Evolutionary conservation across 2,888 invertebrate species (phyloP).

Genomic region (Nymphalis polychloros): DNA sequence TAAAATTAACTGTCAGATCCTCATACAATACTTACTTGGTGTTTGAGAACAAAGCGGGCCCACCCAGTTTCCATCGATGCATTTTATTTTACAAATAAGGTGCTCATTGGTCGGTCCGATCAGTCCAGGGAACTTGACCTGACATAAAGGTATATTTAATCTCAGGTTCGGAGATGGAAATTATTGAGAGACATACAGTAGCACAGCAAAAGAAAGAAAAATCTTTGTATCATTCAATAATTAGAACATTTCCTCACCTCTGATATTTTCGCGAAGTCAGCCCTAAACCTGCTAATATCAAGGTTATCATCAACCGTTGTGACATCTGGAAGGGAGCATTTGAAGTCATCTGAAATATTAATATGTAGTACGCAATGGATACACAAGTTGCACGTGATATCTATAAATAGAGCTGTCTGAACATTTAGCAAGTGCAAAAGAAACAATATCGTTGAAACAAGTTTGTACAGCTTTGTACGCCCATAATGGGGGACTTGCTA

Average conservation of each 20-base stretch:
- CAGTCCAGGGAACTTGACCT: slow-evolving; percentile 89
- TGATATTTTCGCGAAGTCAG: slow-evolving; percentile 76
- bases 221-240: neutral
- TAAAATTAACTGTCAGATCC: neutral
- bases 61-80: slow-evolving; percentile 92
- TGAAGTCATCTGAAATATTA: slow-evolving; percentile 69
- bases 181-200: too few species aligned
- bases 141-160: slow-evolving; percentile 24
- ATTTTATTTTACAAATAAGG: slow-evolving; percentile 91
- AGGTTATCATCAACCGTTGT: slow-evolving; percentile 67
- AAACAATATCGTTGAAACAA: too few species aligned
- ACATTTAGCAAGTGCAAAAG: too few species aligned
- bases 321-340: slow-evolving; percentile 75
- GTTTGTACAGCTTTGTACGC: too few species aligned
- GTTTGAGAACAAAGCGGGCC: slow-evolving; percentile 90
- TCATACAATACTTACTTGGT: slow-evolving; percentile 79
- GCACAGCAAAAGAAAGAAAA: too few species aligned
- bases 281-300: slow-evolving; percentile 68
- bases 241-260: slow-evolving; percentile 54
- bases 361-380: too few species aligned
- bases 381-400: too few species aligned
- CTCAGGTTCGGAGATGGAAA: too few species aligned
- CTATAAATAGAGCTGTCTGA: too few species aligned
- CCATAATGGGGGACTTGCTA: too few species aligned
- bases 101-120: slow-evolving; percentile 88